Evolutionary conservation across 2,797 vertebrate genomes (phyloP).

Genomic region (Sebastes hubbsi): DNA sequence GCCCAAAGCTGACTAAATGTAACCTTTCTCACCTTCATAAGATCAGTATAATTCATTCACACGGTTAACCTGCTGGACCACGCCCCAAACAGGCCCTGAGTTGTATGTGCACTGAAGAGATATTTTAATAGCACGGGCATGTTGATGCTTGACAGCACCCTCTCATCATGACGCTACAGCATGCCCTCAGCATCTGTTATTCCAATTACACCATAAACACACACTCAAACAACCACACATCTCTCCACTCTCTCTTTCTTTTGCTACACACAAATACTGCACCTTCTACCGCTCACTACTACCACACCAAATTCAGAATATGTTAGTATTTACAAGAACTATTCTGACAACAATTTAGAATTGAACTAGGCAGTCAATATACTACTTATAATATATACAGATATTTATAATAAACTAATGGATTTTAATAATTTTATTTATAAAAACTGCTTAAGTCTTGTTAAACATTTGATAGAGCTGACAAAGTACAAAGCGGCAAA

Average conservation of each 20-base stretch:
- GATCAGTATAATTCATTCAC: not conserved
- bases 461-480: not conserved
- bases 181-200: not conserved
- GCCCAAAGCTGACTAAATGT: conserved; percentile 8
- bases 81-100: too few species aligned
- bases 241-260: not conserved
- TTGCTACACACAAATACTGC: not conserved
- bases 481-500: not conserved
- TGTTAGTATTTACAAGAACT: not conserved
- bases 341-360: not conserved
- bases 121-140: not conserved
- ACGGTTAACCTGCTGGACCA: too few species aligned
- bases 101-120: not conserved
- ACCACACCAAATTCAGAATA: not conserved
- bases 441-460: not conserved
- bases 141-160: not conserved
- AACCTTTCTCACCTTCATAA: not conserved
- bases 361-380: not conserved
- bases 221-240: not conserved
- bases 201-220: not conserved
- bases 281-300: not conserved
- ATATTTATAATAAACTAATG: not conserved
- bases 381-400: not conserved
- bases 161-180: not conserved
- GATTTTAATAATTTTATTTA: not conserved